Conservation (phyloP, 2,888 invertebrate genomes). For the Melangyna quadrimaculata region DNA sequence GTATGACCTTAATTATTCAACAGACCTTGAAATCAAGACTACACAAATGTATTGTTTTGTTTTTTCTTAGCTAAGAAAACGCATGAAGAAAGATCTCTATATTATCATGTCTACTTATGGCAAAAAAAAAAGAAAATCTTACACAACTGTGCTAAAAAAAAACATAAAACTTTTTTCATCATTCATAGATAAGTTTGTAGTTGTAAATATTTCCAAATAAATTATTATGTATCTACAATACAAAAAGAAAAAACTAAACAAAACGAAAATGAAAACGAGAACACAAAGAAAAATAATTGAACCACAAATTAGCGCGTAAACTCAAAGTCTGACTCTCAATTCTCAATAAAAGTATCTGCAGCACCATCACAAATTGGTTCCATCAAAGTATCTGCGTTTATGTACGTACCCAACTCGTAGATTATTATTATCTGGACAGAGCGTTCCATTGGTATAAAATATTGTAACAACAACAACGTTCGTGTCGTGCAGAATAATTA, state of each 20-base stretch:
- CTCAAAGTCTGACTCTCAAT: slow-evolving; percentile 29
- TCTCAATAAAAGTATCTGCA: slow-evolving; percentile 9
- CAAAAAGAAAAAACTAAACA: not conserved
- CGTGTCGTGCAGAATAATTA: slow-evolving; percentile 19
- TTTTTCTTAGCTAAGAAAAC: not conserved
- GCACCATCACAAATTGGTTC: not conserved
- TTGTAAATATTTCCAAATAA: not conserved
- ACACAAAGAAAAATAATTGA: slow-evolving; percentile 42
- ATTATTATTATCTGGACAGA: not conserved
- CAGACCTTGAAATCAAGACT: too few relatives aligned
- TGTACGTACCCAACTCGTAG: not conserved
- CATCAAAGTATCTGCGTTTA: too few relatives aligned
- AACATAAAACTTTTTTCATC: not conserved
- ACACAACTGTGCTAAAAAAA: not conserved
- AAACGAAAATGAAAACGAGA: not conserved
- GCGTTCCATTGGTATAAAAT: slow-evolving; percentile 13
- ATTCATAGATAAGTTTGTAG: not conserved
- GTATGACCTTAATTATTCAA: too few relatives aligned
- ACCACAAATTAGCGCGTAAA: slow-evolving; percentile 45
- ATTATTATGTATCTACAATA: not conserved
- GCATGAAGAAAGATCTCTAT: not conserved
- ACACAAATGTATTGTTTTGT: too few relatives aligned
- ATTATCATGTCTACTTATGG: too few relatives aligned
- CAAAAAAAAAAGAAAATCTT: not conserved
- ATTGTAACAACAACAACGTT: slow-evolving; percentile 12